Evolutionary conservation across 2,113 vertebrate genomes (phyloP), one percentile per base, ranked within the genome.

Genomic region (Dasyprocta punctata): DNA sequence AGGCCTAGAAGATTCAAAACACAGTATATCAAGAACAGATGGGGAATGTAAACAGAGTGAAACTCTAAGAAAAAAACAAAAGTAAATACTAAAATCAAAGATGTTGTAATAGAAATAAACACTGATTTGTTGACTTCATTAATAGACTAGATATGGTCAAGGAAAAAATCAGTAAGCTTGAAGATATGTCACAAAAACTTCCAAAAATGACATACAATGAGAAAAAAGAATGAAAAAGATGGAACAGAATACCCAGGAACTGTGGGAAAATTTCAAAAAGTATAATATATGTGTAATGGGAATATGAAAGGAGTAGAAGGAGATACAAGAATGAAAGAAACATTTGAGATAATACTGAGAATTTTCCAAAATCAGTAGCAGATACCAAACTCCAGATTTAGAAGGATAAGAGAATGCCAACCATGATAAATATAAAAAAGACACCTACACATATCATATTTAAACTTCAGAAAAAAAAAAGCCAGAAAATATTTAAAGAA

Each of bases 1-100:
- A 84, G 33, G 24, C 61, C 80, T 90, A 65, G 61, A 95, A 56
- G 30, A 78, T 69, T 97, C 56, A 65, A 97, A 90, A 73, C 33
- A 81, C 13, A 90, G 83, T 38, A 56, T 16, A 83, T 30, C 65
- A 65, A 89, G 71, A 96, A 91, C 24, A 89, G 78, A 85, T 86
- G 86, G 44, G 44, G 47, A 65, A 63, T 54, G 14, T 69, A 87
- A 94, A 65, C 85, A 85, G 36, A 41, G 41, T 20, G 82, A 41
- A 73, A 88, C 49, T 44, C 60, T 36, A 38, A 90, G 73, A 69
- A 61, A 92, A 41, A 86, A 90, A 54, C 14, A 82, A 81, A 67
- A n/a, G 19, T 7, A 93, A 91, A 86, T 82, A 52, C 19, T 67
- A 88, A 80, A 95, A 75, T 41, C 52, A 81, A 71, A 84, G 89